Percentiles rank a stretch among this genome's conserved stretches.
These are phyloP conservation scores for Hydraecia micacea DNA, from an alignment of 2,888 invertebrate species.

Conservation along the genomic window DNA sequence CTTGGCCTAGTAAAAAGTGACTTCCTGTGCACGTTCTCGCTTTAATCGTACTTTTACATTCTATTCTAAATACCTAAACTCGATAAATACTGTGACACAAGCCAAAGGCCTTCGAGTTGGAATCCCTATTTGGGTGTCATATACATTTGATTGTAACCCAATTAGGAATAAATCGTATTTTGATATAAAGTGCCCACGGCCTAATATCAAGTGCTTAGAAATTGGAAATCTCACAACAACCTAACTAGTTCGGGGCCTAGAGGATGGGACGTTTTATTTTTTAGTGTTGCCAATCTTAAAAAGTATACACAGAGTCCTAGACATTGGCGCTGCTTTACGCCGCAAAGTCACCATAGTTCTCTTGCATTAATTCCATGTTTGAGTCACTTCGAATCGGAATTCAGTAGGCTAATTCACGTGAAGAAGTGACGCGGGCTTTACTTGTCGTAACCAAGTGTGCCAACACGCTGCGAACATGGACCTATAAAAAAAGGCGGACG, in stretches of 20 bases:
- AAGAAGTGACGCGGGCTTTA: too few relatives aligned
- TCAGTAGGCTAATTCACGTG: not conserved
- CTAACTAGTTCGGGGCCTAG: not conserved
- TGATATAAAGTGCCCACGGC: not conserved
- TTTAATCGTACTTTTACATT: slow-evolving; percentile 11
- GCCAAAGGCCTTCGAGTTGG: not conserved
- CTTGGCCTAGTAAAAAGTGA: slow-evolving; percentile 23
- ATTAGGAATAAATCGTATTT: not conserved
- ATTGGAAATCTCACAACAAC: not conserved
- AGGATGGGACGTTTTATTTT: not conserved
- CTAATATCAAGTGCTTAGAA: not conserved
- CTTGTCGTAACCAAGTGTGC: too few relatives aligned
- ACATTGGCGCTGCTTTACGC: not conserved
- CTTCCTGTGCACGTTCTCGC: slow-evolving; percentile 1
- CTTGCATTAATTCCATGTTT: not conserved
- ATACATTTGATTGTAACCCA: not conserved
- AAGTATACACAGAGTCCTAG: not conserved
- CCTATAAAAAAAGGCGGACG: too few relatives aligned
- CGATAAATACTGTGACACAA: not conserved
- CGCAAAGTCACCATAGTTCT: not conserved
- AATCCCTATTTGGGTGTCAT: too few relatives aligned
- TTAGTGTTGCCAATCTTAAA: not conserved
- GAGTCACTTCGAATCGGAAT: not conserved
- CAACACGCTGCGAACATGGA: too few relatives aligned
- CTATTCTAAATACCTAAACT: not conserved